phyloP scores from a whole-genome alignment of 2,113 vertebrate species.

The Gymnocephalus cernua region DNA sequence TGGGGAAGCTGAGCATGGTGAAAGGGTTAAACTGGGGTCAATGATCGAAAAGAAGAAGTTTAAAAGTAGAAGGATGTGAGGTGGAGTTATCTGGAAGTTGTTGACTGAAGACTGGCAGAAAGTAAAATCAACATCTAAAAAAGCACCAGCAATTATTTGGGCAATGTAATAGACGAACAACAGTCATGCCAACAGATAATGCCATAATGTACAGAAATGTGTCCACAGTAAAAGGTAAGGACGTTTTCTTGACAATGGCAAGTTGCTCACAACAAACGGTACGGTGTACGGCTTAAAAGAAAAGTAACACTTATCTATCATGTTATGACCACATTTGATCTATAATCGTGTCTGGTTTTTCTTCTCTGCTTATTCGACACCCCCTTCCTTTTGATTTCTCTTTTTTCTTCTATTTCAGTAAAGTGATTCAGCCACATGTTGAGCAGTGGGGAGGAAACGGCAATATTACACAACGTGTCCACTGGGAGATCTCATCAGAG shows the following conservation, averaged over 20 bases:
- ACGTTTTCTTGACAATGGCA: background rate
- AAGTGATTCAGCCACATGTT: conserved; percentile 33
- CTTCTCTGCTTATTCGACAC: conserved; percentile 13
- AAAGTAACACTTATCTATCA: background rate
- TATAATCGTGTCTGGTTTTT: background rate
- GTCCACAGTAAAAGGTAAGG: background rate
- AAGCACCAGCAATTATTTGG: background rate
- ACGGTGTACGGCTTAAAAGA: background rate
- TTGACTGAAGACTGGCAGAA: conserved; percentile 61
- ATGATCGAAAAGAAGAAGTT: conserved; percentile 64
- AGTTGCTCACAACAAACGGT: background rate
- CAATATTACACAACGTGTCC: conserved; percentile 53
- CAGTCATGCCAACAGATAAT: background rate
- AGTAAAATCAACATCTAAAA: conserved; percentile 42
- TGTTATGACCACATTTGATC: conserved; percentile 24
- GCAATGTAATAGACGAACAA: background rate
- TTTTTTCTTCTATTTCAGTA: background rate
- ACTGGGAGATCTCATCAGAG: conserved; percentile 24
- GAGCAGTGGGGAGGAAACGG: conserved; percentile 31
- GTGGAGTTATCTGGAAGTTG: conserved; percentile 67
- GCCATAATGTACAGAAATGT: background rate
- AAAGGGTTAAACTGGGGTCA: conserved; percentile 61
- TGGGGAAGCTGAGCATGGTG: conserved; percentile 39
- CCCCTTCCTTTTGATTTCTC: conserved; percentile 20
- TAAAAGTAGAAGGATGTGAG: conserved; percentile 76